phyloP scores from a whole-genome alignment of 2,797 vertebrate genomes.

The Neosilurus mollespiculum region DNA sequence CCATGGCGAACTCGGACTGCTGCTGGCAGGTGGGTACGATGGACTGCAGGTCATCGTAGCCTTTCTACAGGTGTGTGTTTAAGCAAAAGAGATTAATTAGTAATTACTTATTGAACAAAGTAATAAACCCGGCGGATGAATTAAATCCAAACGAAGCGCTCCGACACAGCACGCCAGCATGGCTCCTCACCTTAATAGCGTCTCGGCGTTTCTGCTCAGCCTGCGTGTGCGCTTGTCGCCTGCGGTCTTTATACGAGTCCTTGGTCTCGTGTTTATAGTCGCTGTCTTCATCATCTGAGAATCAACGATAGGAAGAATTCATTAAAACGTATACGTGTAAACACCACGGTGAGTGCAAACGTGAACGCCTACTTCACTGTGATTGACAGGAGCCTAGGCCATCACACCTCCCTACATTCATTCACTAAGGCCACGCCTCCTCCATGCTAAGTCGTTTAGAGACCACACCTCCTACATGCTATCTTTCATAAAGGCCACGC shows the following conservation, averaged over 20 bases:
- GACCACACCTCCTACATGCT: not conserved
- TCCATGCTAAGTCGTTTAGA: not conserved
- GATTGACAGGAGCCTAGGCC: not conserved
- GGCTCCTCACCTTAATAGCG: slow-evolving; percentile 86
- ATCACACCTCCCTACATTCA: not conserved
- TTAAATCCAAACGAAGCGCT: not conserved
- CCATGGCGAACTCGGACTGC: slow-evolving; percentile 88
- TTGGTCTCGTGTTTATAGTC: slow-evolving; percentile 92
- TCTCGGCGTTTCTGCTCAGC: slow-evolving; percentile 94
- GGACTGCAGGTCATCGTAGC: slow-evolving; percentile 92
- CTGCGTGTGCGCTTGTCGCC: slow-evolving; percentile 91
- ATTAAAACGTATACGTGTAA: too few relatives aligned
- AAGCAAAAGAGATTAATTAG: not conserved
- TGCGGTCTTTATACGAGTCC: slow-evolving; percentile 89
- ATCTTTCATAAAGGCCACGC: not conserved
- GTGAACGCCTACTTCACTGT: not conserved
- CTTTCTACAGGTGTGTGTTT: slow-evolving; percentile 78
- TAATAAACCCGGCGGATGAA: not conserved
- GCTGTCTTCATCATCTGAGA: slow-evolving; percentile 93
- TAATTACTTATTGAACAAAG: too few relatives aligned
- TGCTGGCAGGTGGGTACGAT: slow-evolving; percentile 97
- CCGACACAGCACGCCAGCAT: not conserved
- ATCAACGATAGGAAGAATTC: too few relatives aligned
- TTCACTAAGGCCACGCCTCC: not conserved
- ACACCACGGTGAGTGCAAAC: too few relatives aligned